phyloP scores from a whole-genome alignment of 2,797 vertebrate genomes.

The Sarcoramphus papa region DNA sequence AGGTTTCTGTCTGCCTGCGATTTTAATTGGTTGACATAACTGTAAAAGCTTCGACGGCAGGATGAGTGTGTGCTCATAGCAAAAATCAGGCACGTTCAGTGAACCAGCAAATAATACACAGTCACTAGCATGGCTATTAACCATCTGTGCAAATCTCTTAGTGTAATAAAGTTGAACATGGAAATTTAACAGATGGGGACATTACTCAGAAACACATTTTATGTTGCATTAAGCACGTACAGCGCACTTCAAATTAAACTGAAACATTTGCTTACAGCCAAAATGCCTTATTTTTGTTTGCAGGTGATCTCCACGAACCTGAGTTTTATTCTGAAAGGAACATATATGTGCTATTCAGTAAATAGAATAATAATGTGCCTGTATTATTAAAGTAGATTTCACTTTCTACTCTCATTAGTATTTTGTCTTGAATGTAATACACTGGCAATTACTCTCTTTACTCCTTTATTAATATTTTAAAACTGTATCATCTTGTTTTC shows the following conservation, averaged over 20 bases:
- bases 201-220: background rate
- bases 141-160: constrained; percentile 8
- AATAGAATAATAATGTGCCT: background rate
- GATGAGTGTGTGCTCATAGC: background rate
- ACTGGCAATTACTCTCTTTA: background rate
- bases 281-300: background rate
- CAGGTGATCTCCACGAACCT: background rate
- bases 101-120: background rate
- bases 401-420: background rate
- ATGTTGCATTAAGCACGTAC: constrained; percentile 11
- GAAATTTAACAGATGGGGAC: background rate
- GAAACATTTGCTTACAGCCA: background rate
- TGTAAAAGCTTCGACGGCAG: background rate
- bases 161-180: background rate
- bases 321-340: background rate
- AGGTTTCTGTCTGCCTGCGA: background rate
- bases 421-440: background rate
- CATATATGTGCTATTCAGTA: background rate
- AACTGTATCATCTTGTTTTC: background rate
- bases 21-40: background rate
- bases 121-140: background rate
- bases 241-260: background rate
- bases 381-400: background rate
- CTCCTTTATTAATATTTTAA: constrained; percentile 29
- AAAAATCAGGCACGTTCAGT: background rate